phyloP scores from a whole-genome alignment of 2,113 vertebrate genomes.

The Cygnus atratus region DNA sequence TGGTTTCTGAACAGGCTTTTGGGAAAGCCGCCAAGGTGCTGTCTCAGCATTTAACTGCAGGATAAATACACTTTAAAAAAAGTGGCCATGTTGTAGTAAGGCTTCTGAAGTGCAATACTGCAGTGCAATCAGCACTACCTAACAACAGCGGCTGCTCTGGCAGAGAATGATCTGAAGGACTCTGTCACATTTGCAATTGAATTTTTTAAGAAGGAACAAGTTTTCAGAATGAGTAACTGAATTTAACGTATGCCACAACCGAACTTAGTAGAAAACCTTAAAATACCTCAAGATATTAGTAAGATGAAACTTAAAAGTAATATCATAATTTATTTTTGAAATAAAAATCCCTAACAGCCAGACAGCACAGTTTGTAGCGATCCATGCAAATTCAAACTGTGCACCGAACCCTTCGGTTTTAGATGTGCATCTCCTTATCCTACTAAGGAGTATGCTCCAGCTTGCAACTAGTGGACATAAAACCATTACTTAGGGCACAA shows the following conservation, averaged over 20 bases:
- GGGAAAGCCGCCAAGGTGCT: conserved; percentile 75
- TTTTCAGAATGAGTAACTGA: not conserved
- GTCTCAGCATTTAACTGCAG: conserved; percentile 73
- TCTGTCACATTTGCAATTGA: not conserved
- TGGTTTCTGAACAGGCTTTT: conserved; percentile 52
- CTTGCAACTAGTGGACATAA: not conserved
- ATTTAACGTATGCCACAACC: not conserved
- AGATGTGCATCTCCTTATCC: not conserved
- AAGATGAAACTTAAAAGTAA: not conserved
- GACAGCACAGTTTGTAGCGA: not conserved
- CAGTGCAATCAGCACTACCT: not conserved
- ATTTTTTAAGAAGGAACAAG: not conserved
- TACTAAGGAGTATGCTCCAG: not conserved
- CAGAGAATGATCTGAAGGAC: not conserved
- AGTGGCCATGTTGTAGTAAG: not conserved
- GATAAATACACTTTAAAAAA: conserved; percentile 17
- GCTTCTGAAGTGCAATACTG: not conserved
- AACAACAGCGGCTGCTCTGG: not conserved
- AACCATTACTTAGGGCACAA: not conserved
- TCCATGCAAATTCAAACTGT: not conserved
- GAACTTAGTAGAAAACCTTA: not conserved
- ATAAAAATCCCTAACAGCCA: not conserved
- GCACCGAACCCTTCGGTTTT: not conserved
- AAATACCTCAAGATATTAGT: not conserved
- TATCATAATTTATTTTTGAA: not conserved